Evolutionary conservation across 2,888 invertebrate species (phyloP).

Genomic region (Unio pictorum): DNA sequence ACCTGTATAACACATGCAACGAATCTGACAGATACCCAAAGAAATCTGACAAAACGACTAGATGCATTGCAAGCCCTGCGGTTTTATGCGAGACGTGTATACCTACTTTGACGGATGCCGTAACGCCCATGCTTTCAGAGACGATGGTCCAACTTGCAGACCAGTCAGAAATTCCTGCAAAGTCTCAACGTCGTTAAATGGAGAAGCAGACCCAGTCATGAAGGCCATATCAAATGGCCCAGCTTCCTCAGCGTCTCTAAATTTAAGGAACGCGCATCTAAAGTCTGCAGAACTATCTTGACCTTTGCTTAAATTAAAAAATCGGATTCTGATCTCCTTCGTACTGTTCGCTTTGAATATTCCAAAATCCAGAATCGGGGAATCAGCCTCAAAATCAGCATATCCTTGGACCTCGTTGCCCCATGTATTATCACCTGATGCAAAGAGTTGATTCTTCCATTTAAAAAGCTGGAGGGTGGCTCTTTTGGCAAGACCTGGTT

Average conservation of each 20-base stretch:
- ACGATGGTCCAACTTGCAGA: constrained; percentile 22
- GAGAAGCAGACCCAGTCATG: constrained; percentile 23
- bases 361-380: constrained; percentile 15
- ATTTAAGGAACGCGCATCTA: constrained; percentile 29
- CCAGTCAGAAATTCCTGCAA: constrained; percentile 24
- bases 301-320: constrained; percentile 26
- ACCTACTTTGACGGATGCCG: constrained; percentile 21
- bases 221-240: constrained; percentile 31
- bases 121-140: constrained; percentile 26
- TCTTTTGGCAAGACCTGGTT: constrained; percentile 6
- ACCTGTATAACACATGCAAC: too few species aligned
- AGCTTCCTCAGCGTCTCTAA: constrained; percentile 20
- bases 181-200: constrained; percentile 13
- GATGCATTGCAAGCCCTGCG: not conserved
- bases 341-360: constrained; percentile 15
- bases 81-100: not conserved
- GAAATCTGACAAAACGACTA: not conserved
- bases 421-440: constrained; percentile 28
- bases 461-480: constrained; percentile 32
- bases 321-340: constrained; percentile 20
- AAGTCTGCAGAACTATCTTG: constrained; percentile 31
- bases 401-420: constrained; percentile 34
- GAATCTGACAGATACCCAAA: too few species aligned
- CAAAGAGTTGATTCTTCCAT: constrained; percentile 32
- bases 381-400: constrained; percentile 10